Percentiles rank a stretch among this genome's conserved stretches.
Conservation (phyloP, 2,888 invertebrate genomes). For the Antheraea yamamai region DNA sequence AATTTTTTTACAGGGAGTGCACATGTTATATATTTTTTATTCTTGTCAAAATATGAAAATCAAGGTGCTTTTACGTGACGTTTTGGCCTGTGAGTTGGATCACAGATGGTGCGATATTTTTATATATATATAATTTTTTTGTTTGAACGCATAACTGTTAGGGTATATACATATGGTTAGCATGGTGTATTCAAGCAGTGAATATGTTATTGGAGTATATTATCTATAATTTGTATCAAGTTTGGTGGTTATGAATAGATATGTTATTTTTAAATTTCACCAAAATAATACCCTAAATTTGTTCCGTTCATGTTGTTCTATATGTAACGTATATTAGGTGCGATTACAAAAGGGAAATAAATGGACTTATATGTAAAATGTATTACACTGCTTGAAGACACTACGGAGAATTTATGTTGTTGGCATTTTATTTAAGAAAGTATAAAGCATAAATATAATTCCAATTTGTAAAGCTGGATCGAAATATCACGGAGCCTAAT, state of each 20-base stretch:
- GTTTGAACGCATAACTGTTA: slow-evolving; percentile 44
- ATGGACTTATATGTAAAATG: neutral
- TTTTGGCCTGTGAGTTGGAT: slow-evolving; percentile 42
- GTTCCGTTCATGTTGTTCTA: no score
- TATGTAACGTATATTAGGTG: no score
- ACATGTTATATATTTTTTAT: slow-evolving; percentile 36
- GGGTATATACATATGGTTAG: slow-evolving; percentile 22
- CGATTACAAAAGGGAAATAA: neutral
- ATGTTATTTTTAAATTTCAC: neutral
- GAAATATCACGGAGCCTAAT: slow-evolving; percentile 47
- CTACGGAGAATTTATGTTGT: slow-evolving; percentile 56
- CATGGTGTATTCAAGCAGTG: slow-evolving; percentile 18
- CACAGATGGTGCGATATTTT: slow-evolving; percentile 65
- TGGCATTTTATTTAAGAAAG: slow-evolving; percentile 74
- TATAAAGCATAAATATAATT: slow-evolving; percentile 43
- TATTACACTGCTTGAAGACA: slow-evolving; percentile 49
- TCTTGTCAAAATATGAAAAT: slow-evolving; percentile 58
- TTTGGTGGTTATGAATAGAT: neutral
- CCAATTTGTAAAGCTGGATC: slow-evolving; percentile 68
- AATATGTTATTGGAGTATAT: neutral
- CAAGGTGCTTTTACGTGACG: slow-evolving; percentile 67
- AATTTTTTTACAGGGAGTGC: neutral
- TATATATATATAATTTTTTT: slow-evolving; percentile 43
- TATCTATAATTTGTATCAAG: no score
- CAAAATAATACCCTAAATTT: no score